Evolutionary conservation across 2,113 vertebrate species (phyloP).

Genomic region (Prinia subflava): DNA sequence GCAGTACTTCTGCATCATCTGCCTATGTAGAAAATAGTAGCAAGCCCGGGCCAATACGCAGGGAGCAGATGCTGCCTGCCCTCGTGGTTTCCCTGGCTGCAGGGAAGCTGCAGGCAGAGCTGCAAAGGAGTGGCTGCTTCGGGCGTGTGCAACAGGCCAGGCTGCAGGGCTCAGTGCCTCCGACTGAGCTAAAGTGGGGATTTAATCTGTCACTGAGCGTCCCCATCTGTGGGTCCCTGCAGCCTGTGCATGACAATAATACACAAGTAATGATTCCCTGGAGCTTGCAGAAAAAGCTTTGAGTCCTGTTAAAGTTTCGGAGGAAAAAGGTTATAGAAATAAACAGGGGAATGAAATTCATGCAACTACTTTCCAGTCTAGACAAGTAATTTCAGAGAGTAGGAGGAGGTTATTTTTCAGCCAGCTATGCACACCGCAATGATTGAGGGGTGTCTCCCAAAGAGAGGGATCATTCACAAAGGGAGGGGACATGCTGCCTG

Average conservation of each 20-base stretch:
- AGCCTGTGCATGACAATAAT: neutral
- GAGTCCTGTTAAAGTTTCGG: neutral
- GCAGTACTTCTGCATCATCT: neutral
- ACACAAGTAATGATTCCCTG: neutral
- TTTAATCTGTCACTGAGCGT: neutral
- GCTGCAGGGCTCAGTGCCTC: neutral
- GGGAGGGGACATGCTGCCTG: neutral
- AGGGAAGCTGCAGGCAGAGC: neutral
- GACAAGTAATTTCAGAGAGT: neutral
- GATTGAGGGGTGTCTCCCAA: neutral
- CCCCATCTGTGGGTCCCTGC: neutral
- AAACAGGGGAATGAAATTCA: neutral
- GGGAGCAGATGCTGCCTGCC: neutral
- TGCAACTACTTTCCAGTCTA: neutral
- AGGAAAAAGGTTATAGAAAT: neutral
- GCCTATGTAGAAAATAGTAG: neutral
- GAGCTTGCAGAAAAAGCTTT: neutral
- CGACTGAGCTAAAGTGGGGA: neutral
- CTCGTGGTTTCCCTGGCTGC: neutral
- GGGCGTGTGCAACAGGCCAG: rapidly evolving
- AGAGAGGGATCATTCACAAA: neutral
- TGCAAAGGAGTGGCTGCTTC: neutral
- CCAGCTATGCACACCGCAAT: neutral
- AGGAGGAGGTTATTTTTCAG: neutral
- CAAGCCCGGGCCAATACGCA: neutral